phyloP scores from a whole-genome alignment of 2,888 invertebrate genomes.

The Tetragonula carbonaria region DNA sequence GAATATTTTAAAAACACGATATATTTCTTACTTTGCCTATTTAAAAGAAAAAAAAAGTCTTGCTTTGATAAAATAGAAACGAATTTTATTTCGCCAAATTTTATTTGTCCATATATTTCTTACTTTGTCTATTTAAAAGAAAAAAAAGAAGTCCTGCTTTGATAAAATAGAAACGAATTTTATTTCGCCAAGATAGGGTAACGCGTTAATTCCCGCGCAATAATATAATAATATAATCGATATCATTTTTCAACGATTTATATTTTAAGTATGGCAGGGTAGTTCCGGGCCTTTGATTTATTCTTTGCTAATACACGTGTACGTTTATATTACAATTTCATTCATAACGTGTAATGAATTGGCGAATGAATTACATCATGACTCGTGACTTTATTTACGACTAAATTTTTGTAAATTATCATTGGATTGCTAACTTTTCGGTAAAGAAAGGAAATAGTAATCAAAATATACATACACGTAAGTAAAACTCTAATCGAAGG shows the following conservation, averaged over 20 bases:
- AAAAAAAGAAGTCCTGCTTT: too few relatives aligned
- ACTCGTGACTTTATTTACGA: neutral
- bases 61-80: neutral
- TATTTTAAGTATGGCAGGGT: neutral
- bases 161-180: neutral
- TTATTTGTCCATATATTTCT: neutral
- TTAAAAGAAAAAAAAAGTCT: too few relatives aligned
- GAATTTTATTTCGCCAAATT: neutral
- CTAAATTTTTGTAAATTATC: neutral
- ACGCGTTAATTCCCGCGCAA: neutral
- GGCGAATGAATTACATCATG: too few relatives aligned
- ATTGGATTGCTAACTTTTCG: neutral
- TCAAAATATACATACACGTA: neutral
- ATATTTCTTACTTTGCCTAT: neutral
- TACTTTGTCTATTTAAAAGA: too few relatives aligned
- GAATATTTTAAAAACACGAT: neutral
- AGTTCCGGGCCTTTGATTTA: neutral
- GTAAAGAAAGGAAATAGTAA: neutral
- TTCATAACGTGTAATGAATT: too few relatives aligned
- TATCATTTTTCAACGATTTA: neutral
- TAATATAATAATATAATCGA: neutral
- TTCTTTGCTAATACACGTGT: neutral
- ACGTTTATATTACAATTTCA: neutral
- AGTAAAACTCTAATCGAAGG: neutral
- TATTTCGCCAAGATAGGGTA: neutral